Evolutionary conservation across 2,888 invertebrate species (phyloP).

Genomic region (Ellobium chinense): DNA sequence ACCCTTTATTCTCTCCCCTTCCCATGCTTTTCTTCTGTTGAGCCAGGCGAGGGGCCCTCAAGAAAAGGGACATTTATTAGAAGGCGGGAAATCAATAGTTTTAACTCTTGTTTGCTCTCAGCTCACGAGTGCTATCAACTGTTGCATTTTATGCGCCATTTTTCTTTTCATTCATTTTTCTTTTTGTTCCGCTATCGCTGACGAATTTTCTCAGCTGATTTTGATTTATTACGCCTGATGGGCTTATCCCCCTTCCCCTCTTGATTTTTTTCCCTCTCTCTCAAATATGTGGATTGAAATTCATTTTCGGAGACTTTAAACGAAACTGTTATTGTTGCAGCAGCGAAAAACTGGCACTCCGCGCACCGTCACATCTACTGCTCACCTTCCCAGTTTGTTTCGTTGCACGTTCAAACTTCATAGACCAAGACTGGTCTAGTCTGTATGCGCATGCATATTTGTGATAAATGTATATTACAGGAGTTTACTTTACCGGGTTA

Average conservation of each 20-base stretch:
- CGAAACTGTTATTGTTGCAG: background rate
- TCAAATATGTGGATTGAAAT: background rate
- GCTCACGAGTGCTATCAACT: slow-evolving; percentile 18
- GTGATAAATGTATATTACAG: too few relatives aligned
- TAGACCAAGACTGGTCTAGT: too few relatives aligned
- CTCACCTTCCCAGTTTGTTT: background rate
- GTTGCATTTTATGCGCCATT: slow-evolving; percentile 22
- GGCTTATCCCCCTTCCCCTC: background rate
- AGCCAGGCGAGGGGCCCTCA: background rate
- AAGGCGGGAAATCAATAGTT: slow-evolving; percentile 23
- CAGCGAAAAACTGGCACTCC: background rate
- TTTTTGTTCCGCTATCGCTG: background rate
- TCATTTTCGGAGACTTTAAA: background rate
- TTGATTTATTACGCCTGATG: slow-evolving; percentile 25
- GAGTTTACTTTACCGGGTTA: too few relatives aligned
- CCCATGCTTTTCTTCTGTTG: background rate
- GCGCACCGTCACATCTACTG: too few relatives aligned
- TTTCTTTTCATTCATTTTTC: background rate
- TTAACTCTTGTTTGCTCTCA: slow-evolving; percentile 25
- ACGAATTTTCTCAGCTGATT: slow-evolving; percentile 28
- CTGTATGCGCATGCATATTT: too few relatives aligned
- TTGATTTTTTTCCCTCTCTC: background rate
- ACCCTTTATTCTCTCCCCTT: background rate
- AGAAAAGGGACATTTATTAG: slow-evolving; percentile 33
- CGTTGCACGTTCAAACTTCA: too few relatives aligned